phyloP scores from a whole-genome alignment of 1,140 invertebrate species.

The Telenomus remus region DNA sequence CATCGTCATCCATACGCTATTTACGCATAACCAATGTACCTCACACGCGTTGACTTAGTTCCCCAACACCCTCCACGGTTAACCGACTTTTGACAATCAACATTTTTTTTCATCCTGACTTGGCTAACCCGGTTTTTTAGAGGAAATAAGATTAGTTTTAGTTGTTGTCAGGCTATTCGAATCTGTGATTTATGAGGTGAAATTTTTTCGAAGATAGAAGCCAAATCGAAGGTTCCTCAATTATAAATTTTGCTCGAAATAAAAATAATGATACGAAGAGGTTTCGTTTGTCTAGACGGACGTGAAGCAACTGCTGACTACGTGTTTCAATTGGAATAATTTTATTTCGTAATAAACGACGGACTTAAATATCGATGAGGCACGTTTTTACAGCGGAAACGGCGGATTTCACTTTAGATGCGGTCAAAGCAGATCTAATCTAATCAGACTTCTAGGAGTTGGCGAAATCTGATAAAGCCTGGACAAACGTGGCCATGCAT shows the following conservation, averaged over 20 bases:
- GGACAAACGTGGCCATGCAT: slow-evolving; percentile 35
- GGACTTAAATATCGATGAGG: slow-evolving; percentile 33
- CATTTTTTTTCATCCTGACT: too few species aligned
- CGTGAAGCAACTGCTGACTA: slow-evolving; percentile 22
- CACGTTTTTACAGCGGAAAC: neutral
- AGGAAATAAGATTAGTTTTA: too few species aligned
- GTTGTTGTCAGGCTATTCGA: too few species aligned
- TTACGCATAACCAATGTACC: slow-evolving; percentile 47
- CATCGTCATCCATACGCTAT: slow-evolving; percentile 50
- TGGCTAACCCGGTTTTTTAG: too few species aligned
- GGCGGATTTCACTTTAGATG: slow-evolving; percentile 9
- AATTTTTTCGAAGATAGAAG: too few species aligned
- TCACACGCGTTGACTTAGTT: slow-evolving; percentile 34
- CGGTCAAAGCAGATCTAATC: slow-evolving; percentile 17
- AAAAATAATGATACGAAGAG: too few species aligned
- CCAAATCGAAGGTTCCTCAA: too few species aligned
- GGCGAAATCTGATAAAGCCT: slow-evolving; percentile 27
- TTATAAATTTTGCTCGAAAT: too few species aligned
- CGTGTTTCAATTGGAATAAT: slow-evolving; percentile 14
- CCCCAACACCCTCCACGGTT: neutral
- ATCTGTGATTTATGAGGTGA: too few species aligned
- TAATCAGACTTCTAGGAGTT: slow-evolving; percentile 19
- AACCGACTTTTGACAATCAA: too few species aligned
- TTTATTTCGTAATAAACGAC: slow-evolving; percentile 4
- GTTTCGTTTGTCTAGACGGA: neutral